A percentile compares a stretch with the other conserved stretches of the same genome.
phyloP scores from a whole-genome alignment of 2,888 invertebrate genomes.

The Cheilosia urbana region DNA sequence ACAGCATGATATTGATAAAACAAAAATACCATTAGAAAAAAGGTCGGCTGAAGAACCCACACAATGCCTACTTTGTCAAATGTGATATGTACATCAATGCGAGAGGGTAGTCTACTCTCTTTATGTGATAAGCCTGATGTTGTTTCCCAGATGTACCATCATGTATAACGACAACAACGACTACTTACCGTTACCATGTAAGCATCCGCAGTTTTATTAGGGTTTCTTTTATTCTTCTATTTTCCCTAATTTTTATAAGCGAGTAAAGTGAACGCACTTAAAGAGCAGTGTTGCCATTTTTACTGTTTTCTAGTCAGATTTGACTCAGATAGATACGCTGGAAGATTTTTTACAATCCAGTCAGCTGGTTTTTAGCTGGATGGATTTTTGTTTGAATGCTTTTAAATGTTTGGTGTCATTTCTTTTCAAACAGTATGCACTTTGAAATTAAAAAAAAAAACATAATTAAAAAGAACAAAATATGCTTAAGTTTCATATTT shows the following conservation, averaged over 20 bases:
- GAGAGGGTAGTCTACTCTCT: background rate
- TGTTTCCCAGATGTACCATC: conserved; percentile 3
- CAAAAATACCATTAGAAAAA: background rate
- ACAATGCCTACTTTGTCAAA: background rate
- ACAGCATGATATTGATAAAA: conserved; percentile 12
- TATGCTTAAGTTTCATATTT: too few species aligned
- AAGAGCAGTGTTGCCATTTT: too few species aligned
- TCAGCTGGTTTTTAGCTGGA: too few species aligned
- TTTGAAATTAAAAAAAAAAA: too few species aligned
- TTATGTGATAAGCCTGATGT: background rate
- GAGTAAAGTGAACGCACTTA: conserved; percentile 20
- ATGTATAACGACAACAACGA: background rate
- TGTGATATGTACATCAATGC: conserved; percentile 2
- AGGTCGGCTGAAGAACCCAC: background rate
- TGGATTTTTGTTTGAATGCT: too few species aligned
- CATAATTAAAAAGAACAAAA: too few species aligned
- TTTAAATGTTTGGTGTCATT: too few species aligned
- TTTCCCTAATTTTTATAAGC: conserved; percentile 16
- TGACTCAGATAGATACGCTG: too few species aligned
- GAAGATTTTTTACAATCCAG: too few species aligned
- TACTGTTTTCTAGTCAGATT: too few species aligned
- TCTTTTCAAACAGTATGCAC: too few species aligned
- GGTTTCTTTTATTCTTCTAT: conserved; percentile 11
- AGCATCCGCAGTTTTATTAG: conserved; percentile 35
- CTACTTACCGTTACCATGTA: background rate